Base-by-base conservation (phyloP, 1,140 invertebrate genomes). In the Drosophila navojoa region DNA sequence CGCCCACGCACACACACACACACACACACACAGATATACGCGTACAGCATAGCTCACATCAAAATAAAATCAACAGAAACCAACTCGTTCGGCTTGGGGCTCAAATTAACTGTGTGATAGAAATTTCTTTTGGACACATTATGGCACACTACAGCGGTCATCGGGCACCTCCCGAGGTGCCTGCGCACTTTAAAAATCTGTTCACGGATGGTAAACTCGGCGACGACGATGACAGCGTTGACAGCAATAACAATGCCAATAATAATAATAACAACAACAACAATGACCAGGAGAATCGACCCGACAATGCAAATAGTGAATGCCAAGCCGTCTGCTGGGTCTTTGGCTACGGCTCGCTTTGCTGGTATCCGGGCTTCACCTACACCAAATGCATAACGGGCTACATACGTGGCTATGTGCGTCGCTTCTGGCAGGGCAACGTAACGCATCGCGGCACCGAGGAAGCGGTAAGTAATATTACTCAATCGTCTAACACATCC, bases 401-500 rank as follows among this genome's bases (percentile, higher is more conserved):
- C 7, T 95, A 95, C 76, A 90, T 92, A 16, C 62, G 90, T 9
- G 96, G 97, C 16, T 98, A 95, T 90, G 93, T 94, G 1, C 93
- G 97, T 47, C 94, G 95, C 90, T 98, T 98, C 92, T 97, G 96
- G 96, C 97, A 98, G 92, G 97, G 97, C 44, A 98, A 97, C 87
- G 95, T 94, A 10, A 95, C 95, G 1, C 97, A 98, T 90, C 93
- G 97, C 50, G 97, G 97, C 7, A 96, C 95, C 0, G 93, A 93
- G 15, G 92, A 95, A n/a, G 95, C 96, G 94, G 97, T 97, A 93
- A 93, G 81, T 81, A 93, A 79, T 81, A 7, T 38, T 38, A 11
- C 32, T 35, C 7, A 35, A 35, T 10, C 7, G 32, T 35, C 32
- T 35, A 35, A 38, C 35, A 0, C 35, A 22, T 1, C 0, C 19